Evolutionary conservation across 2,113 vertebrate species (phyloP).

Genomic region (Acanthochromis polyacanthus): DNA sequence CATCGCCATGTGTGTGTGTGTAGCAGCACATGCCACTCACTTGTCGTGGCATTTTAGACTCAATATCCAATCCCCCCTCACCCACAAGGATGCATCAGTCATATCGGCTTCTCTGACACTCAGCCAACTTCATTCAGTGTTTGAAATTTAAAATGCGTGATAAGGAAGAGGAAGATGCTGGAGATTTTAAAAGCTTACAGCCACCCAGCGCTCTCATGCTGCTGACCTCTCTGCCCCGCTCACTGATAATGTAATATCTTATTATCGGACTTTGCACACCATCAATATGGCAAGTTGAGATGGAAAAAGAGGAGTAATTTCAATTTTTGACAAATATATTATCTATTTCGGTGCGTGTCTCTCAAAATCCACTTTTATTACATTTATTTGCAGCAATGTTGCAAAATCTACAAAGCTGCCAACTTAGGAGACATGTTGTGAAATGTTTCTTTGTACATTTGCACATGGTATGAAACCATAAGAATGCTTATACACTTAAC

Average conservation of each 20-base stretch:
- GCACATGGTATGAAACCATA: no score
- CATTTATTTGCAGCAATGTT: no score
- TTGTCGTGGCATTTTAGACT: constrained; percentile 57
- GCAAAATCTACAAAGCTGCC: no score
- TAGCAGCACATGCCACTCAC: constrained; percentile 64
- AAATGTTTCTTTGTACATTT: no score
- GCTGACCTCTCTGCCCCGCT: constrained; percentile 22
- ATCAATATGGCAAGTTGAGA: constrained; percentile 9
- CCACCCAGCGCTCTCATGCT: neutral
- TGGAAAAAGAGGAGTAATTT: neutral
- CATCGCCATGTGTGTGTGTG: constrained; percentile 52
- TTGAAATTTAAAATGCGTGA: constrained; percentile 21
- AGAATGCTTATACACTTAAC: no score
- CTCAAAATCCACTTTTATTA: constrained; percentile 7
- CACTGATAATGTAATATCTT: constrained; percentile 1
- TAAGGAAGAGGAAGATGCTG: constrained; percentile 13
- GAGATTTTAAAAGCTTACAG: constrained; percentile 5
- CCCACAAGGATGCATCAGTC: constrained; percentile 42
- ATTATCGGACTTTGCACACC: neutral
- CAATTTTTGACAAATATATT: no score
- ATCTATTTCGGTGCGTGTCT: neutral
- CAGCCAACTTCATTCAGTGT: constrained; percentile 5
- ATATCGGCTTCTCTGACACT: neutral
- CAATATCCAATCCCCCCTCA: constrained; percentile 51
- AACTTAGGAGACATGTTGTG: no score